A percentile compares a stretch with the other conserved stretches of the same genome.
Conservation (phyloP, 1,140 invertebrate genomes). For the Papilio helenus region DNA sequence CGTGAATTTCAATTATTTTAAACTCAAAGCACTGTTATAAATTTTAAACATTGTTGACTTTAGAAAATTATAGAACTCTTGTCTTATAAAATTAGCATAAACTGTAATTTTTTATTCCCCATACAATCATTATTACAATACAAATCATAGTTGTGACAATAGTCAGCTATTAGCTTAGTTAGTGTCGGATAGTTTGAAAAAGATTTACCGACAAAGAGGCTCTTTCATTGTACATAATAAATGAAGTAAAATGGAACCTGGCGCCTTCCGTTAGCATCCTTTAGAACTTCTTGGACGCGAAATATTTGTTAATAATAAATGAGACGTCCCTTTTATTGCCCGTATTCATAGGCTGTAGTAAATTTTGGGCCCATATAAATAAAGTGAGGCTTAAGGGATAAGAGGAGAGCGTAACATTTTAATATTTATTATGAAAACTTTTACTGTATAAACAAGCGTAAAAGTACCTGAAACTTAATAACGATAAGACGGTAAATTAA, state of each 20-base stretch:
- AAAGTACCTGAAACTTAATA: background rate
- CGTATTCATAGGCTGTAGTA: constrained; percentile 64
- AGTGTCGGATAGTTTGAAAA: constrained; percentile 18
- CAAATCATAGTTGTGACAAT: background rate
- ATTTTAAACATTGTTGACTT: background rate
- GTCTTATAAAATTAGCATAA: background rate
- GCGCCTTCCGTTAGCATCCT: constrained; percentile 75
- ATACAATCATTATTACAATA: background rate
- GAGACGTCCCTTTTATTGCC: constrained; percentile 79
- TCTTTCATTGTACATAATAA: constrained; percentile 61
- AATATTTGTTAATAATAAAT: constrained; percentile 83
- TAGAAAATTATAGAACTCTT: background rate
- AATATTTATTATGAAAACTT: background rate
- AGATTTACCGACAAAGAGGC: constrained; percentile 60
- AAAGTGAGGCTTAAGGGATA: constrained; percentile 52
- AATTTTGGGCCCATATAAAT: constrained; percentile 68
- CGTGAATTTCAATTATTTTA: background rate
- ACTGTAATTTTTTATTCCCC: background rate
- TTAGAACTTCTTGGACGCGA: constrained; percentile 69
- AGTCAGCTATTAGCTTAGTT: constrained; percentile 10
- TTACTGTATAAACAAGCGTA: background rate
- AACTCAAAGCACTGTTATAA: background rate
- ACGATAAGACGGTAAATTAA: too few species aligned
- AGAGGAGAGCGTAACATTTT: constrained; percentile 38
- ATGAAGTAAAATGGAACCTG: constrained; percentile 70